phyloP scores from a whole-genome alignment of 2,113 vertebrate genomes.

The Ptyas mucosa region DNA sequence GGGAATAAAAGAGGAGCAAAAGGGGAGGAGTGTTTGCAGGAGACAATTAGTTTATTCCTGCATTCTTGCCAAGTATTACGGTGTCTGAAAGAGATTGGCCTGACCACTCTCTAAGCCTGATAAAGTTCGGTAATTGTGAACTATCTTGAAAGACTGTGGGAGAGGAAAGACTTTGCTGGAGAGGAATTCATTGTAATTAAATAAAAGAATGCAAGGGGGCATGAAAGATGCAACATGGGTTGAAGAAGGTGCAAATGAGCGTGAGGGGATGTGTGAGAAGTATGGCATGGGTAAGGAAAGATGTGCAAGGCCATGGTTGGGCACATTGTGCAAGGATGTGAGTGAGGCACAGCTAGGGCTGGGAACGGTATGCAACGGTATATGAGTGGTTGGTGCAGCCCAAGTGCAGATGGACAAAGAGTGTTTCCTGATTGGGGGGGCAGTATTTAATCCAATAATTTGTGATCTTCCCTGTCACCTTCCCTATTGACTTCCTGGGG shows the following conservation, averaged over 20 bases:
- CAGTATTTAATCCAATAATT: not conserved
- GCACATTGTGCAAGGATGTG: not conserved
- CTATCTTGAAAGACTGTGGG: too few species aligned
- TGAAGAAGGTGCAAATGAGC: not conserved
- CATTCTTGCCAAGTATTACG: too few species aligned
- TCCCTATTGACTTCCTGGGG: not conserved
- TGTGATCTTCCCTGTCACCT: not conserved
- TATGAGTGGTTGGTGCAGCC: not conserved
- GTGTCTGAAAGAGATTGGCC: too few species aligned
- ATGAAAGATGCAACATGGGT: not conserved
- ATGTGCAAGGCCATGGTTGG: not conserved
- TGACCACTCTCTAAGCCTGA: too few species aligned
- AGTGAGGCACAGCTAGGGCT: not conserved
- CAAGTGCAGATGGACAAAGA: not conserved
- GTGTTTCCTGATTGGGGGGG: not conserved
- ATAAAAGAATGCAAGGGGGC: not conserved
- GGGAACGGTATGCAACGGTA: not conserved
- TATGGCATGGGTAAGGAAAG: not conserved
- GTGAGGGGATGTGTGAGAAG: not conserved
- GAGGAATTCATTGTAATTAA: too few species aligned
- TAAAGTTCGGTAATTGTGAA: too few species aligned
- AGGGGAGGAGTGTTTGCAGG: too few species aligned
- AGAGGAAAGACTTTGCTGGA: too few species aligned
- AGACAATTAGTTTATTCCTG: too few species aligned
- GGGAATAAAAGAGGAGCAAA: too few species aligned